These are phyloP conservation scores for Formica exsecta DNA, from an alignment of 1,140 invertebrate genomes.

Conservation along the genomic window DNA sequence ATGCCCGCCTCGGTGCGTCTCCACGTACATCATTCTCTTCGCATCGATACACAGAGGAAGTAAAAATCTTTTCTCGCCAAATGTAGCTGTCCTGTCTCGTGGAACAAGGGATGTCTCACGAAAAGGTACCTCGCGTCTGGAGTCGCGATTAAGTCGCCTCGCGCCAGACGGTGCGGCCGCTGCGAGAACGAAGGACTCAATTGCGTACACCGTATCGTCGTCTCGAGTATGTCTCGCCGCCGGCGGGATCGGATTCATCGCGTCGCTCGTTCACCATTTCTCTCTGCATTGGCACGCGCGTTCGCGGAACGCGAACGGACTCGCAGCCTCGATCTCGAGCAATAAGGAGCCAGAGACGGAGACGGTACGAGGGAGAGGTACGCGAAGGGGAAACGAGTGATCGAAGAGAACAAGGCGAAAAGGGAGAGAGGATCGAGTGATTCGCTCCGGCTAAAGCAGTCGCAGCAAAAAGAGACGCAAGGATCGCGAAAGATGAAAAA, in stretches of 20 bases:
- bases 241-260: slow-evolving; percentile 65
- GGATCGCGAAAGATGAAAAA: slow-evolving; percentile 25
- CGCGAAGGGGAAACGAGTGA: slow-evolving; percentile 23
- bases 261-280: slow-evolving; percentile 73
- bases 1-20: background rate
- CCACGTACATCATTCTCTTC: background rate
- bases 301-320: slow-evolving; percentile 50
- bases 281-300: slow-evolving; percentile 58
- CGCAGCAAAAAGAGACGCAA: slow-evolving; percentile 11
- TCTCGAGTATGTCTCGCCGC: slow-evolving; percentile 54
- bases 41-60: background rate
- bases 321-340: slow-evolving; percentile 23
- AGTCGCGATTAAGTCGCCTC: background rate
- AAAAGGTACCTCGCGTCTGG: background rate
- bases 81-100: no score
- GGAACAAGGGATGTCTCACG: background rate
- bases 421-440: slow-evolving; percentile 36
- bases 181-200: slow-evolving; percentile 8
- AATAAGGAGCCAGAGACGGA: slow-evolving; percentile 14
- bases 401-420: slow-evolving; percentile 26
- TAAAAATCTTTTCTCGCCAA: background rate
- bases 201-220: slow-evolving; percentile 15
- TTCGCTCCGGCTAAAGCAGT: slow-evolving; percentile 25
- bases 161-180: background rate
- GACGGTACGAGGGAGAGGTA: background rate